These are phyloP conservation scores for Ceratina japonica DNA, from an alignment of 1,140 invertebrate species.

Conservation along the genomic window DNA sequence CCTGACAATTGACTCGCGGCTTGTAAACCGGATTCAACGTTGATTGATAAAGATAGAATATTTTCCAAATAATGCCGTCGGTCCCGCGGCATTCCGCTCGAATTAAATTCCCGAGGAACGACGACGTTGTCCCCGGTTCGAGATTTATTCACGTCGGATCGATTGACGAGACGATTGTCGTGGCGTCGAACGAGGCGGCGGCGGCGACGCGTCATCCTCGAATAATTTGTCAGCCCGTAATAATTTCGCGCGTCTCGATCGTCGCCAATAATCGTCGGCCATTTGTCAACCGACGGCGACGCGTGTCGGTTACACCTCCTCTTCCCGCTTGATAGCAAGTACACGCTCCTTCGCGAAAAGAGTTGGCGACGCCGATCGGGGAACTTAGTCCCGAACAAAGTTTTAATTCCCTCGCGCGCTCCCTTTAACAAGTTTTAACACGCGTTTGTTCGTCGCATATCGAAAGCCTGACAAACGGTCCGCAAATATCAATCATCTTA, in stretches of 20 bases:
- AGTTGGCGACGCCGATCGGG: too few species aligned
- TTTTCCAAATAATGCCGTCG: too few species aligned
- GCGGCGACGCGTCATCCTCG: slow-evolving; percentile 52
- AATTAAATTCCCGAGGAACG: slow-evolving; percentile 12
- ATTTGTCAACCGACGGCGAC: slow-evolving; percentile 45
- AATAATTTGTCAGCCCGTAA: slow-evolving; percentile 57
- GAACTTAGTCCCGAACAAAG: not conserved
- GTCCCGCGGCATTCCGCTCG: not conserved
- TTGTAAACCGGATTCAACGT: not conserved
- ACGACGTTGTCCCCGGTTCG: not conserved
- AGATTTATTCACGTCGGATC: slow-evolving; percentile 21
- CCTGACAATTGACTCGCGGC: not conserved
- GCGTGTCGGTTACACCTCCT: not conserved
- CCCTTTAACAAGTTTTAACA: not conserved
- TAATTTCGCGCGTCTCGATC: slow-evolving; percentile 45
- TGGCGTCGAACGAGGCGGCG: not conserved
- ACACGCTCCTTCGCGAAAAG: too few species aligned
- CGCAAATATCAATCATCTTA: too few species aligned
- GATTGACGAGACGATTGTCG: slow-evolving; percentile 12
- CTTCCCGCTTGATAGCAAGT: not conserved
- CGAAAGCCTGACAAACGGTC: too few species aligned
- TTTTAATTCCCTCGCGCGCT: not conserved
- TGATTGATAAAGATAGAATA: too few species aligned
- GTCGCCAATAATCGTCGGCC: slow-evolving; percentile 49
- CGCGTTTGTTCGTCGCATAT: not conserved